These are phyloP conservation scores for Plagodis pulveraria DNA, from an alignment of 2,888 invertebrate species.

Conservation along the genomic window DNA sequence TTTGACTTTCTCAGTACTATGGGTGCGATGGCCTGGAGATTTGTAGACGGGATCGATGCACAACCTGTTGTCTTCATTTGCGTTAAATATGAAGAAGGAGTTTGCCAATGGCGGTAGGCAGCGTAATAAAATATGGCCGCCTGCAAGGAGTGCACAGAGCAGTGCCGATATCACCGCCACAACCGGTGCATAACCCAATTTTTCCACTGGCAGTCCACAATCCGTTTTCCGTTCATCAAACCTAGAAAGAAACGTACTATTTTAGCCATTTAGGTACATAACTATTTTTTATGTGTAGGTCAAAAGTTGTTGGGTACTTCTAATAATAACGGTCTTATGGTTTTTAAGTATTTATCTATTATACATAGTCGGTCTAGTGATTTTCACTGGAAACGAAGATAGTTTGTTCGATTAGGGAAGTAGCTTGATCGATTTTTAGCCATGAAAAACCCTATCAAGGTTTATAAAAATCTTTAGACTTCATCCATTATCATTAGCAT, in stretches of 20 bases:
- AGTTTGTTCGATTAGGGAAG: too few species aligned
- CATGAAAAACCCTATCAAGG: too few species aligned
- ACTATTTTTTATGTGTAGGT: too few species aligned
- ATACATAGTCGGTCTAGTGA: too few species aligned
- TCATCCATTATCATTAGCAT: too few species aligned
- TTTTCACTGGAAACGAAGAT: too few species aligned
- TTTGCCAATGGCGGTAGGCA: slow-evolving; percentile 64
- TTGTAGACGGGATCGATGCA: slow-evolving; percentile 56
- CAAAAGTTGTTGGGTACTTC: too few species aligned
- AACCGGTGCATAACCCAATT: slow-evolving; percentile 50
- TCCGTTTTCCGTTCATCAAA: slow-evolving; percentile 55
- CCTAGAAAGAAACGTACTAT: slow-evolving; percentile 37
- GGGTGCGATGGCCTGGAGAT: slow-evolving; percentile 34
- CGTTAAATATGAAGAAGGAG: slow-evolving; percentile 76
- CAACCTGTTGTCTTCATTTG: slow-evolving; percentile 74
- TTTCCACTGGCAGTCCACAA: slow-evolving; percentile 51
- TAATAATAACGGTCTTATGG: too few species aligned
- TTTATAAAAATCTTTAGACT: too few species aligned
- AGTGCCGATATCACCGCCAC: slow-evolving; percentile 51
- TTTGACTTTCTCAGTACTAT: slow-evolving; percentile 43
- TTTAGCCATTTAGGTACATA: too few species aligned
- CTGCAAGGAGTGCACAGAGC: slow-evolving; percentile 52
- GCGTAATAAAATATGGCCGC: slow-evolving; percentile 57
- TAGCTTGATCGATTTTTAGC: too few species aligned
- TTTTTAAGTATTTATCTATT: too few species aligned